Base-by-base conservation (phyloP, 2,888 invertebrate genomes). In the Cryptops parisi region DNA sequence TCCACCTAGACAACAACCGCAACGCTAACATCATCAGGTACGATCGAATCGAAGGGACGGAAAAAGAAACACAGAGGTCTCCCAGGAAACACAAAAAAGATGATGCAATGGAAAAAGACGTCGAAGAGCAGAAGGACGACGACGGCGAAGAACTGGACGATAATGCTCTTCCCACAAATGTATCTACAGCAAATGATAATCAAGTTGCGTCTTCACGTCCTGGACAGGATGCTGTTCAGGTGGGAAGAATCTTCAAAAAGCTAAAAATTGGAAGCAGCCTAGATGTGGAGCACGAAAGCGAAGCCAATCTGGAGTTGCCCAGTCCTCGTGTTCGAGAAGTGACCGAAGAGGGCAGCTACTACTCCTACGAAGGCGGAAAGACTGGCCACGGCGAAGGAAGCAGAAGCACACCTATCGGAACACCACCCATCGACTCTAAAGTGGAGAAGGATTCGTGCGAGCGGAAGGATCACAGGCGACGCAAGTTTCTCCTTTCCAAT, bases 121-220 rank as follows among this genome's bases (percentile, higher is more conserved):
- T 54, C 64, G 64, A 58, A 65, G 72, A 58, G 47, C 53, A 56
- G 3, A 57, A 59, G 25, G 59, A 60, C 46, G 56, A 59, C 6
- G 58, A 58, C 41, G 61, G 58, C 33, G 60, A 62, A 24, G 71
- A 70, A 54, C 69, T 69, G 54, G 68, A 73, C 57, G 46, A 46
- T 22, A 52, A 52, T 39, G 52, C n/a, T 3, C n/a, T 26, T 1
- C 52, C 52, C 17, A 51, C 51, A 17, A 52, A 52, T 41, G 65
- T 71, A 47, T 72, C 72, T 70, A 74, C 74, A 53, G 61, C 60
- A 23, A 48, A 55, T 53, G 26, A 38, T 39, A 49, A 43, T 54
- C 41, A 39, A n/a, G 23, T 45, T n/a, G 39, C 33, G n/a, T 26
- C 47, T 26, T 6, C 39, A 15, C 26, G 27, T 24, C 26, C 49